Percentiles rank a stretch among this genome's conserved stretches.
Evolutionary conservation across 2,888 invertebrate genomes (phyloP).

Genomic region (Trachelus tabidus): DNA sequence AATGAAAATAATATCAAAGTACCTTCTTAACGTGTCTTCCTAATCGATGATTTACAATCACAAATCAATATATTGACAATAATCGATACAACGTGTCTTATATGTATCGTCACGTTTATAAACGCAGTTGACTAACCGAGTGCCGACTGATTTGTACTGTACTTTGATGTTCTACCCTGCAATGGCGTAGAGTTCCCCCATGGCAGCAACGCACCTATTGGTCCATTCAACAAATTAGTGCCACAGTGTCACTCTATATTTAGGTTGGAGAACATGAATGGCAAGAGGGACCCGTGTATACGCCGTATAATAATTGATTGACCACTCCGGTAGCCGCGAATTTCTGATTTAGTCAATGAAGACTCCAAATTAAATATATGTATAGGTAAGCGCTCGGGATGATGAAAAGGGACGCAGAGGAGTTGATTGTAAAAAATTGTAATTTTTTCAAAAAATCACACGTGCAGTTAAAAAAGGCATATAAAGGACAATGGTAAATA

Average conservation of each 20-base stretch:
- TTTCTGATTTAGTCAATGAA: not conserved
- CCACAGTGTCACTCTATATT: slow-evolving; percentile 64
- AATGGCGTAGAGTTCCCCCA: slow-evolving; percentile 50
- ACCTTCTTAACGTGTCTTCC: not conserved
- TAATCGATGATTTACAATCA: not conserved
- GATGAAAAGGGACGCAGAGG: not conserved
- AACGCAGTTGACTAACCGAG: slow-evolving; percentile 27
- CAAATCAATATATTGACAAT: not conserved
- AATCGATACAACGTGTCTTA: not conserved
- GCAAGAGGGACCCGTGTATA: slow-evolving; percentile 1
- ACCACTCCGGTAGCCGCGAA: not conserved
- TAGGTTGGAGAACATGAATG: slow-evolving; percentile 36
- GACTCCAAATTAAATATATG: not conserved
- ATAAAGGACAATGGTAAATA: not conserved
- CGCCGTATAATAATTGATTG: slow-evolving; percentile 6
- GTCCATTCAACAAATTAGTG: slow-evolving; percentile 63
- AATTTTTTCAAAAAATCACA: not conserved
- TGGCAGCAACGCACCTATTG: slow-evolving; percentile 56
- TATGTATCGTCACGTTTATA: not conserved
- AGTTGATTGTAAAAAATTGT: too few relatives aligned
- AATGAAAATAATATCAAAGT: not conserved
- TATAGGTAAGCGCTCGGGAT: not conserved
- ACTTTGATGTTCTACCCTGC: slow-evolving; percentile 48
- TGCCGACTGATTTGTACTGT: slow-evolving; percentile 47
- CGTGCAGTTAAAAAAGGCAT: not conserved